Conservation (phyloP, 1,140 invertebrate species). For the Bombus soroeensis region DNA sequence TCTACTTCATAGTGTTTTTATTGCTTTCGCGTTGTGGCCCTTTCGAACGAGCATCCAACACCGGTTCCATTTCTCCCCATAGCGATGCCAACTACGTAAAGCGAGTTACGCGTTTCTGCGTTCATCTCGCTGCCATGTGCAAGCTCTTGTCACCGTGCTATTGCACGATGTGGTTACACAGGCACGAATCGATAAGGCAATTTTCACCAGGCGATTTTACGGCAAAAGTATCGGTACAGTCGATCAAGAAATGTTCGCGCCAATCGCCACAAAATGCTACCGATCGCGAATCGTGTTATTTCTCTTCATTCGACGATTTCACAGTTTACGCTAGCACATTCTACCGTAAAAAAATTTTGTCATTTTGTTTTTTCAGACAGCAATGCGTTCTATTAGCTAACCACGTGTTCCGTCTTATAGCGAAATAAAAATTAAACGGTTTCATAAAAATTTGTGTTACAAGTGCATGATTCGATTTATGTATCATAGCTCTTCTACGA, state of each 20-base stretch:
- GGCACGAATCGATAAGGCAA: slow-evolving; percentile 37
- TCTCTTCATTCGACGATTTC: neutral
- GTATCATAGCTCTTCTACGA: no score
- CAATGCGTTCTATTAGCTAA: no score
- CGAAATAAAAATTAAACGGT: no score
- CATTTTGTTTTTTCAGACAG: no score
- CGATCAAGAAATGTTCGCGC: slow-evolving; percentile 1
- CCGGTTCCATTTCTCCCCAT: slow-evolving; percentile 5
- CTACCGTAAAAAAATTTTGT: accelerated
- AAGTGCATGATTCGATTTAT: accelerated
- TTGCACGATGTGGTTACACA: neutral
- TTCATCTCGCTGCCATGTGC: neutral
- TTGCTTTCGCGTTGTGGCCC: neutral
- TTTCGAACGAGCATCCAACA: neutral
- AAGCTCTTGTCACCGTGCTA: slow-evolving; percentile 38
- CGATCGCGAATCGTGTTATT: neutral
- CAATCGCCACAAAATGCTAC: neutral
- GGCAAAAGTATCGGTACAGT: neutral
- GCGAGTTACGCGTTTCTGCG: slow-evolving; percentile 34
- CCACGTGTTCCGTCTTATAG: no score
- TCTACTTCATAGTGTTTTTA: neutral
- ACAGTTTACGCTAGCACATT: neutral
- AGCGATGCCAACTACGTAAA: slow-evolving; percentile 41
- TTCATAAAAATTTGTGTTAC: no score
- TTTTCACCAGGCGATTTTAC: slow-evolving; percentile 37